Evolutionary conservation across 1,140 invertebrate genomes (phyloP).

Genomic region (Caenorhabditis inopinata): DNA sequence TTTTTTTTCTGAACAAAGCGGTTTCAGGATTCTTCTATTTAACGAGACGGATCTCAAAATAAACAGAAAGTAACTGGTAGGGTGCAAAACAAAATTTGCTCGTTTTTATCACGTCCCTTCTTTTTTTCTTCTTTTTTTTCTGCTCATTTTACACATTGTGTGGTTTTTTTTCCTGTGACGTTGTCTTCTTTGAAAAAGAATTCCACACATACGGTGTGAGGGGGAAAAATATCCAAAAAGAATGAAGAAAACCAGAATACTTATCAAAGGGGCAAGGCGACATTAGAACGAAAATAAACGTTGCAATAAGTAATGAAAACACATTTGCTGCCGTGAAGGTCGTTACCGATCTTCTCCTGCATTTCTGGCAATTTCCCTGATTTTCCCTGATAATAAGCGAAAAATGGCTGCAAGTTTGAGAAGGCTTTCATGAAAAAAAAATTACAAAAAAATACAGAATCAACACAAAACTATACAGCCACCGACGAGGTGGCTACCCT

Average conservation of each 20-base stretch:
- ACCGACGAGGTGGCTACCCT: too few relatives aligned
- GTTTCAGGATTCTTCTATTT: too few relatives aligned
- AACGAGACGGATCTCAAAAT: too few relatives aligned
- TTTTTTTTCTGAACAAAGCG: too few relatives aligned
- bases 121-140: not conserved
- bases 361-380: not conserved
- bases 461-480: too few relatives aligned
- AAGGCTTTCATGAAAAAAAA: too few relatives aligned
- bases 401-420: not conserved
- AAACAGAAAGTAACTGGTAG: not conserved
- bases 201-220: not conserved
- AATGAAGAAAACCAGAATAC: too few relatives aligned
- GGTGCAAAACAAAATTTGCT: slow-evolving; percentile 3
- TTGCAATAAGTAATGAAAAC: not conserved
- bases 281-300: too few relatives aligned
- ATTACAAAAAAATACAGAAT: too few relatives aligned
- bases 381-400: not conserved
- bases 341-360: not conserved
- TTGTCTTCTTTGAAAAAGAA: not conserved
- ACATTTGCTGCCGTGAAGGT: not conserved
- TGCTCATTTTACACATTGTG: too few relatives aligned
- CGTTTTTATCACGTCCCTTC: not conserved
- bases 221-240: not conserved
- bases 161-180: not conserved
- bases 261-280: too few relatives aligned